A percentile compares a stretch with the other conserved stretches of the same genome.
Conservation (phyloP, 2,113 vertebrate species). For the Nesogale talazaci region DNA sequence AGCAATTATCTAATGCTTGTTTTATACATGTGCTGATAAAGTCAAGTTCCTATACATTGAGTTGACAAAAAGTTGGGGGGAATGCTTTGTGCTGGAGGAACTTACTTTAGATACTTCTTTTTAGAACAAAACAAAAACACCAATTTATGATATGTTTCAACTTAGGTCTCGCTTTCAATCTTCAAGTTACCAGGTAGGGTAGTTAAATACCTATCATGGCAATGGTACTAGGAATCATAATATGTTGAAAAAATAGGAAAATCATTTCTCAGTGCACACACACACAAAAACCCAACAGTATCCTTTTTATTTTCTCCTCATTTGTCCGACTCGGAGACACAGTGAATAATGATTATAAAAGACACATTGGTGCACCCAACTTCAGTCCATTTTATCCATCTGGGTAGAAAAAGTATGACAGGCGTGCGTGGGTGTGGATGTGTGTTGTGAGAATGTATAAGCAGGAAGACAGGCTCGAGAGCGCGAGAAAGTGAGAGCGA, state of each 20-base stretch:
- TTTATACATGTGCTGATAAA: constrained; percentile 54
- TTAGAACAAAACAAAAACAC: constrained; percentile 47
- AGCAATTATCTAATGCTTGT: constrained; percentile 42
- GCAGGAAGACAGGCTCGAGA: constrained; percentile 66
- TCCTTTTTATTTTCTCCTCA: constrained; percentile 57
- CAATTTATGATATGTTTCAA: constrained; percentile 59
- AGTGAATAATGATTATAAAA: constrained; percentile 68
- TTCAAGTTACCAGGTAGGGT: constrained; percentile 45
- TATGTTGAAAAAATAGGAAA: constrained; percentile 34
- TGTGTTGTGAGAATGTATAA: constrained; percentile 52
- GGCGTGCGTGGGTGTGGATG: constrained; percentile 63
- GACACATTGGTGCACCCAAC: constrained; percentile 69
- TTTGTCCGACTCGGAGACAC: constrained; percentile 59
- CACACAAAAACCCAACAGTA: constrained; percentile 42
- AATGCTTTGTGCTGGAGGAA: constrained; percentile 29
- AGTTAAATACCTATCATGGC: constrained; percentile 7
- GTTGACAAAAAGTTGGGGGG: constrained; percentile 56
- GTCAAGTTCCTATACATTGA: constrained; percentile 53
- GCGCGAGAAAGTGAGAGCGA: constrained; percentile 69
- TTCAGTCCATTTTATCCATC: constrained; percentile 80
- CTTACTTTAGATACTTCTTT: constrained; percentile 63
- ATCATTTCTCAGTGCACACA: constrained; percentile 34
- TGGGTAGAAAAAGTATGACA: constrained; percentile 71
- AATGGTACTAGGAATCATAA: neutral
- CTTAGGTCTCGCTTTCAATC: constrained; percentile 58